Percentiles rank a stretch among this genome's conserved stretches.
phyloP scores from a whole-genome alignment of 2,797 vertebrate species.

The Lagodon rhomboides region DNA sequence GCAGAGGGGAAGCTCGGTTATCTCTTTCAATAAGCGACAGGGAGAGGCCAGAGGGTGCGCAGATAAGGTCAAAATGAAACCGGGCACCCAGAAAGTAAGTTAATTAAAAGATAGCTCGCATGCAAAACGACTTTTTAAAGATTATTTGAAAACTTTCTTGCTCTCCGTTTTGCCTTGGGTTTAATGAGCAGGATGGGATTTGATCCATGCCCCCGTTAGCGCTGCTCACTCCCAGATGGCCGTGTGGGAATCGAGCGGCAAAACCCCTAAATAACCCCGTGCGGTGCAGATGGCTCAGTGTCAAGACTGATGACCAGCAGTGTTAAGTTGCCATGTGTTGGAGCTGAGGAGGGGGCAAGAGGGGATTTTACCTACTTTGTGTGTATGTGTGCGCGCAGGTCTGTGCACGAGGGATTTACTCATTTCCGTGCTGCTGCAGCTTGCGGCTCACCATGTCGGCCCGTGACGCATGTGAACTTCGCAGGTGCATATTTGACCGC shows the following conservation, averaged over 20 bases:
- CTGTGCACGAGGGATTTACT: constrained; percentile 40
- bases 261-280: constrained; percentile 60
- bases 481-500: constrained; percentile 34
- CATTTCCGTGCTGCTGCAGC: constrained; percentile 30
- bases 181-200: constrained; percentile 34
- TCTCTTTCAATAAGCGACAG: constrained; percentile 23
- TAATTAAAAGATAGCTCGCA: constrained; percentile 63
- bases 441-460: constrained; percentile 12
- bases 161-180: constrained; percentile 19
- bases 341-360: constrained; percentile 24
- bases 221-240: constrained; percentile 56
- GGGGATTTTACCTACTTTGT: constrained; percentile 41
- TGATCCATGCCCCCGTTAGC: constrained; percentile 20
- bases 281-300: constrained; percentile 67
- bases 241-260: constrained; percentile 50
- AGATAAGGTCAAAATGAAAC: constrained; percentile 59
- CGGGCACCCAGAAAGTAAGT: constrained; percentile 31
- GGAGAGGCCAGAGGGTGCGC: constrained; percentile 34
- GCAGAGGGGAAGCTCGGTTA: constrained; percentile 44
- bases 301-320: constrained; percentile 57
- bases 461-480: constrained; percentile 43
- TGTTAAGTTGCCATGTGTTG: constrained; percentile 60
- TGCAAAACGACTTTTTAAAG: constrained; percentile 27
- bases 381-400: constrained; percentile 19
- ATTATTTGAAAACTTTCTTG: constrained; percentile 30